These are phyloP conservation scores for Halichoerus grypus DNA, from an alignment of 2,113 vertebrate genomes.

Conservation along the genomic window DNA sequence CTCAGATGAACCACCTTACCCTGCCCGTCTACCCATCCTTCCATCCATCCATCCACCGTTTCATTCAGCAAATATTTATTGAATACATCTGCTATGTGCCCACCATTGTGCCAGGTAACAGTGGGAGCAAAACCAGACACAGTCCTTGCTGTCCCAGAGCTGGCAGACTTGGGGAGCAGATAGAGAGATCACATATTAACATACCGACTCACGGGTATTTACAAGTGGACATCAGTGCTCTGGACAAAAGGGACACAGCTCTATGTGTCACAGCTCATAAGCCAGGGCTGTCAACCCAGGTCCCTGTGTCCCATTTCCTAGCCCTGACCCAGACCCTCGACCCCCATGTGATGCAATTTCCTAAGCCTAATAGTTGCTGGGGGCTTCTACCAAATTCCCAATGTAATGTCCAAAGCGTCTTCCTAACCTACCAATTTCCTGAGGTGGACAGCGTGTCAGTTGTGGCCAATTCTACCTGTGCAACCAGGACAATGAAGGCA, in stretches of 20 bases:
- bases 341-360: not conserved
- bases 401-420: not conserved
- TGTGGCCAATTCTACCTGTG: not conserved
- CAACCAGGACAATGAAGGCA: not conserved
- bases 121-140: not conserved
- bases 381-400: not conserved
- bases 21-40: not conserved
- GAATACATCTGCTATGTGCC: not conserved
- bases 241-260: not conserved
- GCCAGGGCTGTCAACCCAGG: not conserved
- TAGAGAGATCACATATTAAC: not conserved
- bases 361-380: not conserved
- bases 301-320: not conserved
- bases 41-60: not conserved
- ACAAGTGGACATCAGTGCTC: not conserved
- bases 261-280: not conserved
- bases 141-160: not conserved
- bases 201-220: not conserved
- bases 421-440: not conserved
- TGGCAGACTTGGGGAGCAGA: not conserved
- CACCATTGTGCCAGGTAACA: not conserved
- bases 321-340: not conserved
- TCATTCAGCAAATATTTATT: constrained; percentile 25
- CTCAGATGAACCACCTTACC: not conserved
- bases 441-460: not conserved